Evolutionary conservation across 2,797 vertebrate genomes (phyloP).

Genomic region (Darevskia mixta): DNA sequence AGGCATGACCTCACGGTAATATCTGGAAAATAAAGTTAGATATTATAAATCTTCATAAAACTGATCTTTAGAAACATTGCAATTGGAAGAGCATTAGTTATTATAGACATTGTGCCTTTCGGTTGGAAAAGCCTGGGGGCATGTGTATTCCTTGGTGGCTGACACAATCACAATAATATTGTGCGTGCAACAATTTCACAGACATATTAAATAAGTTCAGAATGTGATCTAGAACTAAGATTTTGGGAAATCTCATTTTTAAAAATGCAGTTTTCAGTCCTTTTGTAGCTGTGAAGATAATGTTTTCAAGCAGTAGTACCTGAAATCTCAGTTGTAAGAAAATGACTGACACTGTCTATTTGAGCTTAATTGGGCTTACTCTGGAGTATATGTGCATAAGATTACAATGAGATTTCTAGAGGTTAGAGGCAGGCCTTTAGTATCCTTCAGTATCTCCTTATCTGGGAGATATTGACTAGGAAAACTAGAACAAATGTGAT

Average conservation of each 20-base stretch:
- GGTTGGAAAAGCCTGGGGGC: slow-evolving; percentile 3
- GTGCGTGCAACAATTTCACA: background rate
- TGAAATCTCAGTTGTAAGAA: background rate
- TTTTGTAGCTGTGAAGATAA: background rate
- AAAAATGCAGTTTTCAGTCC: background rate
- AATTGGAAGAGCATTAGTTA: background rate
- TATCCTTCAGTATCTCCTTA: too few relatives aligned
- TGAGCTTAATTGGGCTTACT: background rate
- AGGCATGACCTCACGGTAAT: slow-evolving; percentile 93
- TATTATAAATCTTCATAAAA: slow-evolving; percentile 27
- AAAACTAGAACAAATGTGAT: background rate
- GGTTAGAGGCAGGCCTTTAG: too few relatives aligned
- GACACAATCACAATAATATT: background rate
- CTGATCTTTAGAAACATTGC: background rate
- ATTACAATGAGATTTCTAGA: background rate
- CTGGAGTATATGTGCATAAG: background rate
- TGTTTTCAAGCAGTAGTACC: background rate
- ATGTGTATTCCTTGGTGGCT: background rate
- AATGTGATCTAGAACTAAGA: background rate
- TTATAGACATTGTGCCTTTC: background rate
- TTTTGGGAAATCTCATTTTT: background rate
- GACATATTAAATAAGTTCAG: background rate
- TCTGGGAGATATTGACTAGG: background rate
- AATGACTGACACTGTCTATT: background rate
- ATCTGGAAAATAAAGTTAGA: slow-evolving; percentile 79